Base-by-base conservation (phyloP, 2,113 vertebrate genomes). In the Centropristis striata region DNA sequence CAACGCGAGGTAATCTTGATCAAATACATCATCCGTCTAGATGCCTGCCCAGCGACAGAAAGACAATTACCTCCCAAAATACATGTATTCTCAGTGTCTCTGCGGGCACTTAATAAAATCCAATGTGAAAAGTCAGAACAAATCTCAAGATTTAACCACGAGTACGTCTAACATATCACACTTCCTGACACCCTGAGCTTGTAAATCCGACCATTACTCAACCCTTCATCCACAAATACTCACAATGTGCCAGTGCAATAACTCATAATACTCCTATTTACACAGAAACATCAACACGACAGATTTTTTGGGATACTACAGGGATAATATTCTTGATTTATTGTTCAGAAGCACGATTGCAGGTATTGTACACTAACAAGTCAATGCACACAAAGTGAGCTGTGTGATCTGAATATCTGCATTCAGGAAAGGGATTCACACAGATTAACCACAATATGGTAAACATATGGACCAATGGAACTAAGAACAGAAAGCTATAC, bases 21-120 rank as follows among this genome's bases (percentile, higher is more conserved):
- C 50, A 78, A 67, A 71, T 49, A 58, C 16, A 68, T 65, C 71
- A 80, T 82, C 71, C 53, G 67, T 80, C 59, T 78, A 28, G 46
- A 71, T 59, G 47, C 39, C 49, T 71, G 51, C 49, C n/a, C 8
- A 18, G 51, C 73, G 64, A 53, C 46, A 71, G 71, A 50, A n/a
- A 84, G 65, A 63, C 53, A 87, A 74, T 80, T 68, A 68, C 46
- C 53, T 65, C 23, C 47, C 32, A 61, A 16, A 67, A 71, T 11
- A 50, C 8, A 28, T 12, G 10, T 21, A 61, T 16, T 61, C 36
- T 70, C 66, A 18, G 46, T 9, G 67, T 73, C 58, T 67, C 58
- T 67, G 42, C 46, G 25, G 49, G 49, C 58, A 42, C 70, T 20
- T 36, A 5, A 53, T 70, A 58, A 74, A 73, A 80, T 28, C 46